phyloP scores from a whole-genome alignment of 2,113 vertebrate species.

The Pseudorectes ferrugineus region DNA sequence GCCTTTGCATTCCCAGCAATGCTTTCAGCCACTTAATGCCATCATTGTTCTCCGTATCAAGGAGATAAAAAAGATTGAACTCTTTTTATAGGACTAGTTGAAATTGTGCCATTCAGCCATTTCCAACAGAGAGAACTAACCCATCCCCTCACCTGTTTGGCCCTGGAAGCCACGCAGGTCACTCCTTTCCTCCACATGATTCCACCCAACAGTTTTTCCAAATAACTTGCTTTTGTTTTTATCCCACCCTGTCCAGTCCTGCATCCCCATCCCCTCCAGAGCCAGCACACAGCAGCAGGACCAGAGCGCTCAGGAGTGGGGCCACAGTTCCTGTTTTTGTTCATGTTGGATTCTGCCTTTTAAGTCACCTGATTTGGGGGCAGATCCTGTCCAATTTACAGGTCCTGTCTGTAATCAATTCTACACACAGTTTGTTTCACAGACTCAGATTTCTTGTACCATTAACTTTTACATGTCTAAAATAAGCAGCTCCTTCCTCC shows the following conservation, averaged over 20 bases:
- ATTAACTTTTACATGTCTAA: neutral
- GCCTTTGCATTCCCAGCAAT: neutral
- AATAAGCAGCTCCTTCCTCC: neutral
- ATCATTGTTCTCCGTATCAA: neutral
- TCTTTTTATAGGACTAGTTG: neutral
- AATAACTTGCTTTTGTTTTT: slow-evolving; percentile 2
- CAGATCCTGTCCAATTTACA: neutral
- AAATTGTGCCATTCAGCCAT: neutral
- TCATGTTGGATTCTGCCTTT: neutral
- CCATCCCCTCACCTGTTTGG: neutral
- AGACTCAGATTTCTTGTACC: neutral
- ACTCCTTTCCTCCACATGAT: neutral
- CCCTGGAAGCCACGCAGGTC: neutral
- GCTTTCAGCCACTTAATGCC: neutral
- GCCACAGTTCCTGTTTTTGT: slow-evolving; percentile 23
- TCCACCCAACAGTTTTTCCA: slow-evolving; percentile 12
- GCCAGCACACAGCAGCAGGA: neutral
- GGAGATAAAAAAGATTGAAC: neutral
- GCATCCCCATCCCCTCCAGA: neutral
- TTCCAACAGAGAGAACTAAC: neutral
- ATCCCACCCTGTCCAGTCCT: neutral
- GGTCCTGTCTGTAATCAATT: neutral
- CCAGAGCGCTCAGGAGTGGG: neutral
- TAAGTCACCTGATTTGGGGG: neutral
- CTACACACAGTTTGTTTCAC: neutral